phyloP scores from a whole-genome alignment of 2,888 invertebrate species.

The Perdita meconis region DNA sequence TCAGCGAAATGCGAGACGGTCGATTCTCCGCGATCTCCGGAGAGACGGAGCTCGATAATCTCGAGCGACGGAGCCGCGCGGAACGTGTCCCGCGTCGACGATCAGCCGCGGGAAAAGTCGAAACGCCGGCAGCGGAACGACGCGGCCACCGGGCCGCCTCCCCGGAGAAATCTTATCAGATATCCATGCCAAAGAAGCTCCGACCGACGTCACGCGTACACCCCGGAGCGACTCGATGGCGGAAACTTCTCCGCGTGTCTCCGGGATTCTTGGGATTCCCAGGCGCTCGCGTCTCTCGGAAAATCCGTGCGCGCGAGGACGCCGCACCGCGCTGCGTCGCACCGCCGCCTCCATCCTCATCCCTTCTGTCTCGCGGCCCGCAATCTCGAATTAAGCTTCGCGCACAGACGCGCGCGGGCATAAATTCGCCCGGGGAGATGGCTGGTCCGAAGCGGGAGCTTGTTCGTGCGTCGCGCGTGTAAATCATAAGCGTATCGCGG shows the following conservation, averaged over 20 bases:
- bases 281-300: slow-evolving; percentile 19
- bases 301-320: slow-evolving; percentile 29
- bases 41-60: slow-evolving; percentile 52
- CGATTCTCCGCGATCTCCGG: background rate
- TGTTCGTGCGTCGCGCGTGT: slow-evolving; percentile 29
- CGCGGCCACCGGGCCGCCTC: slow-evolving; percentile 56
- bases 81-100: slow-evolving; percentile 51
- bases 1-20: background rate
- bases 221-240: slow-evolving; percentile 47
- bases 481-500: slow-evolving; percentile 49
- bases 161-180: slow-evolving; percentile 75
- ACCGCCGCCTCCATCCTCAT: background rate
- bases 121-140: slow-evolving; percentile 14
- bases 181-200: slow-evolving; percentile 69
- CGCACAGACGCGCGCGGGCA: slow-evolving; percentile 42
- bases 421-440: slow-evolving; percentile 55
- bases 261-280: slow-evolving; percentile 60
- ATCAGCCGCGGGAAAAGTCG: slow-evolving; percentile 38
- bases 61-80: slow-evolving; percentile 31
- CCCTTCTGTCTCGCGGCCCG: slow-evolving; percentile 36
- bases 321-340: too few relatives aligned
- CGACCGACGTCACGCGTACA: slow-evolving; percentile 58
- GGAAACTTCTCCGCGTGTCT: slow-evolving; percentile 43
- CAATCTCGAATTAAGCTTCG: slow-evolving; percentile 66
- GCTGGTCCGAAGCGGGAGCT: slow-evolving; percentile 30